Evolutionary conservation across 1,140 invertebrate species (phyloP), one percentile per base, ranked within the genome.

Genomic region (Cyclina sinensis): DNA sequence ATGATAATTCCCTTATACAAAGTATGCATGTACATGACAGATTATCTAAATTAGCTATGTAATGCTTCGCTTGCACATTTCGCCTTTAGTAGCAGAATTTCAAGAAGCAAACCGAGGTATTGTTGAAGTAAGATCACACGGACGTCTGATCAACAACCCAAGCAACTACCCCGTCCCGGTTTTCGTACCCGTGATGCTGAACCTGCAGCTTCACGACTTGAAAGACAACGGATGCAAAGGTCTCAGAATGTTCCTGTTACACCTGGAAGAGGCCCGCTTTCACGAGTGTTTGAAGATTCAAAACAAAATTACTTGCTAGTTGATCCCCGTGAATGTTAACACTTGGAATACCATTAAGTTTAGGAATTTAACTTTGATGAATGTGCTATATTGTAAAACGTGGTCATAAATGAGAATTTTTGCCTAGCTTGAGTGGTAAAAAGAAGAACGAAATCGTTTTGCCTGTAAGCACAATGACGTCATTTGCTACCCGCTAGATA

Each of bases 71-170:
- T 74, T 74, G 39, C 37, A 46, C n/a, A 14, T 48, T 74, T 9
- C 48, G 70, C 70, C 37, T 74, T 14, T 74, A 74, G 35, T n/a
- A 39, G 70, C 30, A 11, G 70, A 74, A 48, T 74, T 74, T 74
- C 48, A 48, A 74, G 70, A 74, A 74, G 27, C 35, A 12, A 74
- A 39, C n/a, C 37, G 70, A n/a, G 70, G 70, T 12, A 74, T 39
- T 9, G 70, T 74, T 24, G 70, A 74, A 24, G 35, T 21, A 24
- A 74, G 70, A 18, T 21, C 39, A 14, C 14, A 21, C 24, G 39
- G 9, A 4, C 70, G 37, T 35, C 37, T 21, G 39, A 24, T 46
- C n/a, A 39, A 16, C 65, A 11, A 16, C 65, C 65, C 30, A 12
- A 24, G n/a, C n/a, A 39, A 16, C 65, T 18, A 5, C 65, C 65